A percentile compares a stretch with the other conserved stretches of the same genome.
phyloP scores from a whole-genome alignment of 2,113 vertebrate genomes.

The Halcyon malimbica region DNA sequence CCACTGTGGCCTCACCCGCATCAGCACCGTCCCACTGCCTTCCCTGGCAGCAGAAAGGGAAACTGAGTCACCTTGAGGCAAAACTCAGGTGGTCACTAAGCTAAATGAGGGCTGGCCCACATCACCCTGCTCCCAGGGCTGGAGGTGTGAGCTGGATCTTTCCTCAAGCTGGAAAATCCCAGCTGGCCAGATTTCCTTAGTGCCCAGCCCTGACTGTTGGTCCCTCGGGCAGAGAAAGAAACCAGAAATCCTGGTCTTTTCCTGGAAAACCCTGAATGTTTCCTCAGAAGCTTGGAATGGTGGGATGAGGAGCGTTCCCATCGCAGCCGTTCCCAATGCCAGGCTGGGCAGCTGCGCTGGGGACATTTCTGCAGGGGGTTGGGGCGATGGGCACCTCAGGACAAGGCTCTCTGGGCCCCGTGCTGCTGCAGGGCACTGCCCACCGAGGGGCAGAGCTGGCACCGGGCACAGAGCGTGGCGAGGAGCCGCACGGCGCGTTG shows the following conservation, averaged over 20 bases:
- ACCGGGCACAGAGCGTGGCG: background rate
- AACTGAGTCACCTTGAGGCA: background rate
- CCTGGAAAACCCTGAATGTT: background rate
- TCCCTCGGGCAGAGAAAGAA: background rate
- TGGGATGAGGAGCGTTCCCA: background rate
- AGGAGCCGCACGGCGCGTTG: background rate
- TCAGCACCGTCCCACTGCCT: fast-evolving
- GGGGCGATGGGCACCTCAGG: background rate
- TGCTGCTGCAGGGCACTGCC: background rate
- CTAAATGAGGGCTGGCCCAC: background rate
- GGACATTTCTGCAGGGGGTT: background rate
- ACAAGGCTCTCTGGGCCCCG: background rate
- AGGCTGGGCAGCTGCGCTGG: background rate
- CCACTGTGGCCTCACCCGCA: fast-evolving
- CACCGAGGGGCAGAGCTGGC: background rate
- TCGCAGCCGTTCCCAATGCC: fast-evolving
- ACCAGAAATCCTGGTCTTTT: too few species aligned
- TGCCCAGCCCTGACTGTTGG: background rate
- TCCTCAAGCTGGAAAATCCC: background rate
- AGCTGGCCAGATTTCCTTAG: background rate
- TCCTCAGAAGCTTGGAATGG: background rate
- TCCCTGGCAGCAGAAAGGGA: background rate
- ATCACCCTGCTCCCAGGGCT: background rate
- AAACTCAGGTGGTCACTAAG: fast-evolving
- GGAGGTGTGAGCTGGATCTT: background rate